Evolutionary conservation across 2,113 vertebrate genomes (phyloP).

Genomic region (Calidris pugnax): DNA sequence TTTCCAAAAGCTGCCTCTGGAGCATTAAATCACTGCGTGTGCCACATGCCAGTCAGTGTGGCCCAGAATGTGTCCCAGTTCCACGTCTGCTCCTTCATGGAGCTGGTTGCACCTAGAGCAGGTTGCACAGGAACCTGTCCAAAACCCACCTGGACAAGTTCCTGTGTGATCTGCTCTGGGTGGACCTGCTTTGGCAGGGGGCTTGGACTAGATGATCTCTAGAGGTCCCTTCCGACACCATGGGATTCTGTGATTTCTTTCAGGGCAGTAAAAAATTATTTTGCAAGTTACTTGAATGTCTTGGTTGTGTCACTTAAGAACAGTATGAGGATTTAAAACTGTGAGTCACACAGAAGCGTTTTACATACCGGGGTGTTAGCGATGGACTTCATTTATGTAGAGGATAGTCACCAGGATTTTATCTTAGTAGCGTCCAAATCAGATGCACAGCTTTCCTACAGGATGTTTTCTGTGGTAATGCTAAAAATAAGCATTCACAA

Average conservation of each 20-base stretch:
- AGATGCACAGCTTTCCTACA: neutral
- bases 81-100: neutral
- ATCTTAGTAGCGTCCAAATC: neutral
- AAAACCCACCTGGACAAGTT: no score
- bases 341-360: neutral
- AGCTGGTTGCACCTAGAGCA: neutral
- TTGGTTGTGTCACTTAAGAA: neutral
- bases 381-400: neutral
- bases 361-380: neutral
- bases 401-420: neutral
- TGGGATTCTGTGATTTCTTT: neutral
- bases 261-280: neutral
- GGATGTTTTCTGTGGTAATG: neutral
- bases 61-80: neutral
- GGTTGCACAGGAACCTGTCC: no score
- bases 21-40: neutral
- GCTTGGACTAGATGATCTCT: no score
- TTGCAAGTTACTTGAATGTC: neutral
- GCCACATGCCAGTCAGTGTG: fast-evolving
- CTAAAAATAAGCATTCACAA: neutral
- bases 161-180: no score
- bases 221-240: no score
- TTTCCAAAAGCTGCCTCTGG: neutral
- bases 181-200: no score
- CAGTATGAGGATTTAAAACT: neutral